A percentile compares a stretch with the other conserved stretches of the same genome.
These are phyloP conservation scores for Gymnoscopelus microlampas DNA, from an alignment of 2,797 vertebrate species.

Conservation along the genomic window DNA sequence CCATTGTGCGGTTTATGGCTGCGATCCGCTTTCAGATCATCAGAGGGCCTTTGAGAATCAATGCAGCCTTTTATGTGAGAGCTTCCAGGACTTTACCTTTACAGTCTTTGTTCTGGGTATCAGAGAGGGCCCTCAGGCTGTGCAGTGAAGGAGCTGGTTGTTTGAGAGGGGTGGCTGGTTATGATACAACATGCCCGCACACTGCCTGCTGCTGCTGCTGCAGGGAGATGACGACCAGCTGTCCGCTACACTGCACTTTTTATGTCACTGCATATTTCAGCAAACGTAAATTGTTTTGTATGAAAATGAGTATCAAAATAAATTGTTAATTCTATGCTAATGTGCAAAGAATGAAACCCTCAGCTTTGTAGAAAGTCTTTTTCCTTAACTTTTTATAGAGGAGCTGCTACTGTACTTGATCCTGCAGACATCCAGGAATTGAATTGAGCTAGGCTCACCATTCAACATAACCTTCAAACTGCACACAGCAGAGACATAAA, in stretches of 20 bases:
- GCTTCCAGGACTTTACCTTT: constrained; percentile 18
- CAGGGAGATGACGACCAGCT: constrained; percentile 22
- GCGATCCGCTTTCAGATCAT: constrained; percentile 20
- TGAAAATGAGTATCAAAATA: no score
- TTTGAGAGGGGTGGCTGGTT: constrained; percentile 24
- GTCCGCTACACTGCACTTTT: background rate
- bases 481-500: no score
- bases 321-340: no score
- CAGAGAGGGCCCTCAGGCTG: constrained; percentile 41
- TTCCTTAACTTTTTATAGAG: no score
- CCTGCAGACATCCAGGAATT: no score
- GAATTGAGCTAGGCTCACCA: no score
- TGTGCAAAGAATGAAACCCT: no score
- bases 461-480: no score
- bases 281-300: no score
- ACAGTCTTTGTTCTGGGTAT: constrained; percentile 31
- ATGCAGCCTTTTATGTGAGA: constrained; percentile 12
- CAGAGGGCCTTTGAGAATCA: constrained; percentile 27
- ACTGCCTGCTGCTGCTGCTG: constrained; percentile 14
- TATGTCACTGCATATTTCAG: no score
- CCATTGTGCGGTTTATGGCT: constrained; percentile 33
- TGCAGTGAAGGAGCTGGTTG: constrained; percentile 14
- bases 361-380: background rate
- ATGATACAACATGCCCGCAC: constrained; percentile 20
- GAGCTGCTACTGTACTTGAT: no score